Base-by-base conservation (phyloP, 2,888 invertebrate genomes). In the Amphipyra berbera region DNA sequence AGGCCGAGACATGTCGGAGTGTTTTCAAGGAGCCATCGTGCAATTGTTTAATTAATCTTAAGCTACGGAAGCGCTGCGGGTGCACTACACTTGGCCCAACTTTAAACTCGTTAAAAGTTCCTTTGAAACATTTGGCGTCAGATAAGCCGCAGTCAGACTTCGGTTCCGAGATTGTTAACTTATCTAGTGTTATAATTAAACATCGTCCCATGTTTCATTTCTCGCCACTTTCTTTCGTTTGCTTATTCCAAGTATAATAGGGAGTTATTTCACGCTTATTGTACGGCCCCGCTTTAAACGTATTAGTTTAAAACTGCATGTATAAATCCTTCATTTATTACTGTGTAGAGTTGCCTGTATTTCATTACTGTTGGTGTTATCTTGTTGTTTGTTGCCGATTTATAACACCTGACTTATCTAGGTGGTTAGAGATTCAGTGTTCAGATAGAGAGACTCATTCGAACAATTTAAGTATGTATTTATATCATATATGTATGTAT, bases 71-170 rank as follows among this genome's bases (percentile, higher is more conserved):
- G 88, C 88, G 90, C 88, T 90, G 89, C 87, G 89, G 90, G 90
- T 92, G 93, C 93, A 94, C 90, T 94, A 92, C 92, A 93, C 93
- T 94, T 85, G 90, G 90, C 85, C 88, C 90, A 93, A 94, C 93
- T 94, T 94, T 94, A 92, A 94, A 95, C 94, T 94, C 94, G 94
- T 95, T 95, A 94, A 94, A 95, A 95, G 93, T 94, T 95, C 89
- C 93, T 92, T 93, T 89, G 94, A 88, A 91, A 94, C 94, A 95
- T 95, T 94, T 94, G 94, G 93, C 93, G 93, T 92, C 90, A 93
- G 94, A 94, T 94, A 94, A 94, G 94, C 94, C 94, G 86, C 93
- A 92, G 90, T 92, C 88, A 89, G 92, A 91, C 90, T 93, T 90
- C 82, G 87, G 83, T 90, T 91, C 87, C 83, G 82, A 91, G 90